Evolutionary conservation across 2,888 invertebrate species (phyloP).

Genomic region (Arctia plantaginis): DNA sequence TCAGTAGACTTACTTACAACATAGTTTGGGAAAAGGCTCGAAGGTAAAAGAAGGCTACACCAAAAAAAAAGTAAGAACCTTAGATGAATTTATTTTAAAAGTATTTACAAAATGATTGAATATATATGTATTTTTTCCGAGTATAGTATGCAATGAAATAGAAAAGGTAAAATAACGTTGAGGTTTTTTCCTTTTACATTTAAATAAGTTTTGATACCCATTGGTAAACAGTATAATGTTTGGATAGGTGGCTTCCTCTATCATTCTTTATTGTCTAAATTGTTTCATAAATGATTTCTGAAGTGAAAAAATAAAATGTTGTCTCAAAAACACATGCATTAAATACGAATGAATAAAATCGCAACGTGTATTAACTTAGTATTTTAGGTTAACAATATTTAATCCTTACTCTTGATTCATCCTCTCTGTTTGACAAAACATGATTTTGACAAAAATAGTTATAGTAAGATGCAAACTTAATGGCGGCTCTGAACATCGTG

Average conservation of each 20-base stretch:
- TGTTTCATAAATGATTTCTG: neutral
- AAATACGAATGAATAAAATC: neutral
- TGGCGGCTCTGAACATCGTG: too few relatives aligned
- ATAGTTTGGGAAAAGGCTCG: too few relatives aligned
- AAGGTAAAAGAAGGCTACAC: too few relatives aligned
- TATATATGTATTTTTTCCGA: neutral
- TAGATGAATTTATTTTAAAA: slow-evolving; percentile 11
- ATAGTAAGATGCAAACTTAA: too few relatives aligned
- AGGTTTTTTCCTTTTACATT: neutral
- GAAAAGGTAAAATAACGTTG: neutral
- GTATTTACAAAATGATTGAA: slow-evolving; percentile 35
- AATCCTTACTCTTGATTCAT: neutral
- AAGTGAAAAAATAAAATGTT: neutral
- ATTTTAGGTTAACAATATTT: neutral
- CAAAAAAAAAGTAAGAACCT: slow-evolving; percentile 1
- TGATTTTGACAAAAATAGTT: too few relatives aligned
- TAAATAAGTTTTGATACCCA: neutral
- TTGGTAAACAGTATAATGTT: neutral
- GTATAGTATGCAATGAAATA: neutral
- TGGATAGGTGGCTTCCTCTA: neutral
- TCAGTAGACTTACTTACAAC: too few relatives aligned
- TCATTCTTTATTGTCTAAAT: neutral
- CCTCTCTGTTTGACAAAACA: neutral
- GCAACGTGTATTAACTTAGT: neutral
- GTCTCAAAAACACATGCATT: neutral